Evolutionary conservation across 2,113 vertebrate genomes (phyloP).

Genomic region (rat (Rattus norvegicus)): DNA sequence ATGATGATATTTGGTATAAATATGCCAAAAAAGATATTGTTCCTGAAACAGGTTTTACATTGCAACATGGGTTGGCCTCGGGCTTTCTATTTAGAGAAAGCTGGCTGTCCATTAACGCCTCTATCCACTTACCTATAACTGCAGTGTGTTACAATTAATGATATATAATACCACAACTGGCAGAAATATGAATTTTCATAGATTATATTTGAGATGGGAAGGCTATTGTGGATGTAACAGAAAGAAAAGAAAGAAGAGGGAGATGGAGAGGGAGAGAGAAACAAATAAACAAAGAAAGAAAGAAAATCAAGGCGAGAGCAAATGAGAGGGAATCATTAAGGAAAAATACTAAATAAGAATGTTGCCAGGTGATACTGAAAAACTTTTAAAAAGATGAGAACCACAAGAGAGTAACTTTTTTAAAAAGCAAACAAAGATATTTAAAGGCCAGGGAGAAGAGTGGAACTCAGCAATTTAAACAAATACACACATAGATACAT

Average conservation of each 20-base stretch:
- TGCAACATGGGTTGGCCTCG: neutral
- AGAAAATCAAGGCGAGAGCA: neutral
- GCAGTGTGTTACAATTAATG: neutral
- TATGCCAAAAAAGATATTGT: neutral
- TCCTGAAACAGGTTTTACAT: neutral
- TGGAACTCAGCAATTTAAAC: neutral
- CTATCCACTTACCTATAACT: neutral
- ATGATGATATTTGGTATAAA: accelerated
- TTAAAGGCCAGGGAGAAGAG: neutral
- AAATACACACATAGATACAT: too few relatives aligned
- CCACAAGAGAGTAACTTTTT: neutral
- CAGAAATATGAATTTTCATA: too few relatives aligned
- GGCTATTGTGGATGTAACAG: neutral
- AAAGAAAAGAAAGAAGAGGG: neutral
- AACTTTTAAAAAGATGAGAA: neutral
- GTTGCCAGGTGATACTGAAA: neutral
- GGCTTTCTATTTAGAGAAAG: neutral
- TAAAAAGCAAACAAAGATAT: neutral
- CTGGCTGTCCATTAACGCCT: accelerated
- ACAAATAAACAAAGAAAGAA: neutral
- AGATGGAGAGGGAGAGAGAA: accelerated
- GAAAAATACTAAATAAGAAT: neutral
- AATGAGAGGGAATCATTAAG: neutral
- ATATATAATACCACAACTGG: neutral
- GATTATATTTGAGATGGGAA: neutral